Conservation (phyloP, 2,888 invertebrate genomes). For the Mimachlamys varia region DNA sequence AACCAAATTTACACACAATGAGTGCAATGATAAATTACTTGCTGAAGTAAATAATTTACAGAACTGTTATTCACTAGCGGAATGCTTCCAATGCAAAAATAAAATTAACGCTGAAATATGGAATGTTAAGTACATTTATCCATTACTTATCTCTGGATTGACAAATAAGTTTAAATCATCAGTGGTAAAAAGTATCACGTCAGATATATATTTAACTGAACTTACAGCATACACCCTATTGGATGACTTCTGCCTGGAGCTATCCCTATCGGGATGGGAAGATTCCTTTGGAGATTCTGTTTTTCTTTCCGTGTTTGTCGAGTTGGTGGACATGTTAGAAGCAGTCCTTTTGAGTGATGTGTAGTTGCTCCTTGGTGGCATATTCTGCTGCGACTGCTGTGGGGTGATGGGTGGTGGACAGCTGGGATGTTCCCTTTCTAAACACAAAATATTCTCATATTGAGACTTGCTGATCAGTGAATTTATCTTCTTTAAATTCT, state of each 20-base stretch:
- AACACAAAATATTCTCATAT: slow-evolving; percentile 39
- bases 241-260: slow-evolving; percentile 20
- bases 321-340: slow-evolving; percentile 77
- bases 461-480: no score
- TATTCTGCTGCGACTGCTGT: slow-evolving; percentile 79
- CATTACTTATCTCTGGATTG: no score
- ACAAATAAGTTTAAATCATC: no score
- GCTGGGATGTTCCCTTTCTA: slow-evolving; percentile 73
- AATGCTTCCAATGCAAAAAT: no score
- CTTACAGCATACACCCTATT: slow-evolving; percentile 16
- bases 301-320: slow-evolving; percentile 74
- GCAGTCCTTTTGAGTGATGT: slow-evolving; percentile 80
- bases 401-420: slow-evolving; percentile 80
- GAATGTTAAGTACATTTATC: no score
- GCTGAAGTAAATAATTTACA: no score
- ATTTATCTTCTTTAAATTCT: no score
- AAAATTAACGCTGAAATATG: no score
- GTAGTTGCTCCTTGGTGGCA: slow-evolving; percentile 77
- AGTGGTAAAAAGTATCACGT: no score
- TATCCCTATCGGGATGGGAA: slow-evolving; percentile 39
- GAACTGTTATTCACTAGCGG: no score
- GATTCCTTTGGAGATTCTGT: slow-evolving; percentile 71
- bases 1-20: no score
- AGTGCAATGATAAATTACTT: no score
- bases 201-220: not conserved